Conservation (phyloP, 1,140 invertebrate genomes). For the Muscidifurax raptorellus region DNA sequence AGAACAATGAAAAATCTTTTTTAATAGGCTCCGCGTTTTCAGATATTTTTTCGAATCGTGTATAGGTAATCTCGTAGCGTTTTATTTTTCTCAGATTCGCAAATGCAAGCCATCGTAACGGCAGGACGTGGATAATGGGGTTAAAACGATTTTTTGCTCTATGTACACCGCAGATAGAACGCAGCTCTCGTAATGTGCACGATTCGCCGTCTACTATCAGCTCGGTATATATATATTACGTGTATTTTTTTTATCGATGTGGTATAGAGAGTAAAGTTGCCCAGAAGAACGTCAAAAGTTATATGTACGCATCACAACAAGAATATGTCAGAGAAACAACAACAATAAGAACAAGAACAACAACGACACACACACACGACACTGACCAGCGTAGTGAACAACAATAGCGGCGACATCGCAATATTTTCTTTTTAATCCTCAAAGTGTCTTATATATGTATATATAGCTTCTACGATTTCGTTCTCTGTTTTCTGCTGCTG, state of each 20-base stretch:
- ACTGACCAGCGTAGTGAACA: constrained; percentile 69
- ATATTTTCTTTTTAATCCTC: background rate
- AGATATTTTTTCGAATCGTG: background rate
- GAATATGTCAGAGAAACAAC: constrained; percentile 73
- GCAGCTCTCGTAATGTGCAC: constrained; percentile 24
- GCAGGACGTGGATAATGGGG: constrained; percentile 34
- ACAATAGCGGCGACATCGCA: constrained; percentile 63
- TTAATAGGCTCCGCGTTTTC: background rate
- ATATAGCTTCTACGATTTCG: too few species aligned
- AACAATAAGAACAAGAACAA: constrained; percentile 62
- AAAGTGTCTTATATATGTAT: background rate
- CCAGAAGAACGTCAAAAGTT: constrained; percentile 15
- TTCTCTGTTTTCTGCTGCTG: background rate
- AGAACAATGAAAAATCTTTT: too few species aligned
- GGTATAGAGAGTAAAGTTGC: background rate
- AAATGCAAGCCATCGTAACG: background rate
- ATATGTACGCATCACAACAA: constrained; percentile 24
- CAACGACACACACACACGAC: constrained; percentile 62
- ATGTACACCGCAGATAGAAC: background rate
- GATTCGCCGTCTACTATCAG: background rate
- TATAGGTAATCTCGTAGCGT: too few species aligned
- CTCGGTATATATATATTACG: too few species aligned
- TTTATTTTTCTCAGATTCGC: background rate
- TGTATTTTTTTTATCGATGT: background rate
- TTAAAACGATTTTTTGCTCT: constrained; percentile 30